Evolutionary conservation across 2,888 invertebrate genomes (phyloP).

Genomic region (Oegoconia quadripuncta): DNA sequence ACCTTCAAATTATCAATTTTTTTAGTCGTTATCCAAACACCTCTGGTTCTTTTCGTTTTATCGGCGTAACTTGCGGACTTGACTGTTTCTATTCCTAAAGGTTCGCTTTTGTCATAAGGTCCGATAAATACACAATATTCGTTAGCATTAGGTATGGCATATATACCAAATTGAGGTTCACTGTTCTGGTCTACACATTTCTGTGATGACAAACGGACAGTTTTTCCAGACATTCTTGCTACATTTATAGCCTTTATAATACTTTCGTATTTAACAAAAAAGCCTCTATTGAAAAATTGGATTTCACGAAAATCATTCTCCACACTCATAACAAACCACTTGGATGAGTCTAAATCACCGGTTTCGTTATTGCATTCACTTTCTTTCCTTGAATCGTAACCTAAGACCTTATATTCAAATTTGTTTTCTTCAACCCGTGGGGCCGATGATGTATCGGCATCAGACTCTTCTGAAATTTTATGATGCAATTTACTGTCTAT

Average conservation of each 20-base stretch:
- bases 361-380: no score
- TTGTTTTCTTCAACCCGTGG: no score
- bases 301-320: conserved; percentile 77
- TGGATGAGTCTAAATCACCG: conserved; percentile 44
- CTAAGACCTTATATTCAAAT: no score
- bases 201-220: conserved; percentile 65
- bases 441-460: no score
- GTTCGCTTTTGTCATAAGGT: conserved; percentile 60
- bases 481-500: no score
- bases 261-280: conserved; percentile 74
- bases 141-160: conserved; percentile 55
- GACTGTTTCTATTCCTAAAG: conserved; percentile 61
- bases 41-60: conserved; percentile 45
- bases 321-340: conserved; percentile 78
- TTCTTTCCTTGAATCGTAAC: no score
- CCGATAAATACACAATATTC: conserved; percentile 62
- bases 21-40: conserved; percentile 62
- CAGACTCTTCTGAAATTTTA: no score
- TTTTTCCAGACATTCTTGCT: conserved; percentile 64
- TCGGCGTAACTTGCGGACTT: conserved; percentile 31
- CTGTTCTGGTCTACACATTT: conserved; percentile 35
- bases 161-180: conserved; percentile 61
- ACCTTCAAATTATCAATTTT: conserved; percentile 59
- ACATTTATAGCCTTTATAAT: conserved; percentile 68
- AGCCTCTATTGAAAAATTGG: conserved; percentile 67